A percentile compares a stretch with the other conserved stretches of the same genome.
phyloP scores from a whole-genome alignment of 2,888 invertebrate genomes.

The Epinotia demarniana region DNA sequence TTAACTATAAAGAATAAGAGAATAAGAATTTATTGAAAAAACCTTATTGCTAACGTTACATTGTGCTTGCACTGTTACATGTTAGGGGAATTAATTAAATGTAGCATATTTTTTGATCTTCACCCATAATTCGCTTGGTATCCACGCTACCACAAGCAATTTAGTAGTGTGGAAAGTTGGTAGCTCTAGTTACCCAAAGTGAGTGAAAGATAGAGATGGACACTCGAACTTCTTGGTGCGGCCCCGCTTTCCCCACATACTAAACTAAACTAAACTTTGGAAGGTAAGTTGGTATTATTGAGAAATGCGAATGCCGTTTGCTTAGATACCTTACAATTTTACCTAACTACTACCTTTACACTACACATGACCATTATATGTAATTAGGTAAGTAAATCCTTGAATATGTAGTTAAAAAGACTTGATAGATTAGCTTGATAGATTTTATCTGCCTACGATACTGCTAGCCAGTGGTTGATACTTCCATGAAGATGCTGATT shows the following conservation, averaged over 20 bases:
- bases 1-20: too few species aligned
- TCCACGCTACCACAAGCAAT: too few species aligned
- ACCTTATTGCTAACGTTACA: too few species aligned
- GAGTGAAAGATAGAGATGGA: not conserved
- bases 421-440: not conserved
- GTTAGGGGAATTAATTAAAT: too few species aligned
- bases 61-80: too few species aligned
- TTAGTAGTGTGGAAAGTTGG: too few species aligned
- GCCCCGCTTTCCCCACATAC: not conserved
- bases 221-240: not conserved
- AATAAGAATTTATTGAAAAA: too few species aligned
- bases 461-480: not conserved
- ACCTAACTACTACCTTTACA: not conserved
- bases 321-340: constrained; percentile 6
- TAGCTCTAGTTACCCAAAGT: too few species aligned
- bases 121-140: too few species aligned
- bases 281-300: constrained; percentile 16
- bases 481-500: not conserved
- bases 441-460: constrained; percentile 25
- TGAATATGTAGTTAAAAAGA: constrained; percentile 9
- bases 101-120: too few species aligned
- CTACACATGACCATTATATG: not conserved
- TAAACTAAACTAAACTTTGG: too few species aligned
- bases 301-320: constrained; percentile 10
- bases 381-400: not conserved